Percentiles rank a stretch among this genome's conserved stretches.
Evolutionary conservation across 1,140 invertebrate species (phyloP).

Genomic region (Argopecten irradians): DNA sequence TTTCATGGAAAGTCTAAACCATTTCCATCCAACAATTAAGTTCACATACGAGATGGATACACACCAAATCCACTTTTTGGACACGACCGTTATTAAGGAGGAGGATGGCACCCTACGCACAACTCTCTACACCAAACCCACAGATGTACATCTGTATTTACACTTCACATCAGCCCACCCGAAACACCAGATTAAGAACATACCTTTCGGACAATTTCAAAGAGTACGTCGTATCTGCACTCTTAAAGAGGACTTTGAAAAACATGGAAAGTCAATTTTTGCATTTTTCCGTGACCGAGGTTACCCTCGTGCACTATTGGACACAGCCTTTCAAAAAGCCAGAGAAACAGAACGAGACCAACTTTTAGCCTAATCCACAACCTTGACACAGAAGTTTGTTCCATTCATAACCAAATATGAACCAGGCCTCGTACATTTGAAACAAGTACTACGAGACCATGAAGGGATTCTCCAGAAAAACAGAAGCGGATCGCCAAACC

Average conservation of each 20-base stretch:
- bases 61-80: not conserved
- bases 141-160: conserved; percentile 5
- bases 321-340: too few species aligned
- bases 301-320: too few species aligned
- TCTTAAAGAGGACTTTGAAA: not conserved
- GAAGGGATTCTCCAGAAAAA: too few species aligned
- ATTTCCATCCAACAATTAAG: conserved; percentile 19
- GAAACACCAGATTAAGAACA: not conserved
- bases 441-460: too few species aligned
- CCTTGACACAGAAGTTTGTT: too few species aligned
- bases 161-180: not conserved
- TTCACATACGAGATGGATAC: conserved; percentile 3
- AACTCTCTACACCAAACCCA: conserved; percentile 26
- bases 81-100: not conserved
- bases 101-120: not conserved
- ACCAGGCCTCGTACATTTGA: too few species aligned
- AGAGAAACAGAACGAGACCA: too few species aligned
- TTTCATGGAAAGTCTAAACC: conserved; percentile 11
- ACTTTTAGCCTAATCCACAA: too few species aligned
- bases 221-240: not conserved
- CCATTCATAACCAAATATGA: too few species aligned
- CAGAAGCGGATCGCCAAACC: too few species aligned
- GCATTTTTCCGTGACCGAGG: too few species aligned
- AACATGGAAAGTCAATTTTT: too few species aligned
- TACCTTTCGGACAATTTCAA: conserved; percentile 24